These are phyloP conservation scores for Eupristina koningsbergeri DNA, from an alignment of 1,140 invertebrate genomes.

Conservation along the genomic window DNA sequence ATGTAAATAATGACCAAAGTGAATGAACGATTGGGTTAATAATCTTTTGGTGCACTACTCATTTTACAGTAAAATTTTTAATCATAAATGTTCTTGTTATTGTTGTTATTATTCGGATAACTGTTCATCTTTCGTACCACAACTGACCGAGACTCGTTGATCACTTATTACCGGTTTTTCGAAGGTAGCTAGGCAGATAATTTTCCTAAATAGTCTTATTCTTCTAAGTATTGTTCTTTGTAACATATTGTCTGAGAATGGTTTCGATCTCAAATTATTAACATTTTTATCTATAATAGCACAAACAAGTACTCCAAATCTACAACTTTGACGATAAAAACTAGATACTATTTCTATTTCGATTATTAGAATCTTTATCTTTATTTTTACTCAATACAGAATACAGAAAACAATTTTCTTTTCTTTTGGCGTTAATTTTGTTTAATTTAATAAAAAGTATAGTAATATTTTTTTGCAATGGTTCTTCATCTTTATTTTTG, in stretches of 20 bases:
- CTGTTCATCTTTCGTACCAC: neutral
- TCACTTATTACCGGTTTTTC: neutral
- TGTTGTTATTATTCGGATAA: neutral
- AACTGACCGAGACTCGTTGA: too few species aligned
- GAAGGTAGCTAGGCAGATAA: neutral
- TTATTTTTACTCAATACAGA: too few species aligned
- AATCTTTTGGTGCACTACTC: neutral
- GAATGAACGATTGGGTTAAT: neutral
- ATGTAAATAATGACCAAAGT: neutral
- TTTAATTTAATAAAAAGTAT: too few species aligned
- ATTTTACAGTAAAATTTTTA: neutral
- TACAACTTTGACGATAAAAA: neutral
- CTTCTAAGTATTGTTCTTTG: neutral
- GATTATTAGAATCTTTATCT: neutral
- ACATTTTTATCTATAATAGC: neutral
- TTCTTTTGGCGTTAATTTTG: too few species aligned
- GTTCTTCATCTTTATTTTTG: too few species aligned
- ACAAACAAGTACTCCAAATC: neutral
- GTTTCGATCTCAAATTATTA: neutral
- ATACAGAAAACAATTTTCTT: too few species aligned
- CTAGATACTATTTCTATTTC: neutral
- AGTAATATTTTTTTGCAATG: too few species aligned
- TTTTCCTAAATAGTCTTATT: neutral
- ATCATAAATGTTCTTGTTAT: neutral
- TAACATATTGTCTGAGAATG: too few species aligned